These are phyloP conservation scores for Microtus pennsylvanicus DNA, from an alignment of 2,113 vertebrate species.

Conservation along the genomic window DNA sequence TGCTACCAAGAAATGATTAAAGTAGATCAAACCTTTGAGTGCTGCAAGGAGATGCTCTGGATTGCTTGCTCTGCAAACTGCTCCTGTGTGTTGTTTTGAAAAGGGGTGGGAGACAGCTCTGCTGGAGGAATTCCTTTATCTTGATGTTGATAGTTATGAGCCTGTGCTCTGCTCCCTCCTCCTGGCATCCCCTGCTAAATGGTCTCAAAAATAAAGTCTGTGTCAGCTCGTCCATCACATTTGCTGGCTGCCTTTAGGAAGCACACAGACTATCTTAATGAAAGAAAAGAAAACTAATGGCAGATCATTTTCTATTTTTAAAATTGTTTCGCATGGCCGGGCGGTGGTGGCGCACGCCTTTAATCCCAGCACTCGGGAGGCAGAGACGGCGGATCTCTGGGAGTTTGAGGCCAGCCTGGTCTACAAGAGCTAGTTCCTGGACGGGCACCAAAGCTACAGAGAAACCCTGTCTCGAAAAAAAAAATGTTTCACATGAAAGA, in stretches of 20 bases:
- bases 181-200: not conserved
- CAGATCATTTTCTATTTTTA: not conserved
- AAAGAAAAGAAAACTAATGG: not conserved
- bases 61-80: not conserved
- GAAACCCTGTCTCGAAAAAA: too few relatives aligned
- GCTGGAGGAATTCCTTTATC: not conserved
- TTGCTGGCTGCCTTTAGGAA: constrained; percentile 11
- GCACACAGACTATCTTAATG: not conserved
- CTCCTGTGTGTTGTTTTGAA: not conserved
- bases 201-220: not conserved
- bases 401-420: too few relatives aligned
- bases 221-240: not conserved
- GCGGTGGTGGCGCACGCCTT: too few relatives aligned
- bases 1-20: constrained; percentile 18
- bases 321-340: not conserved
- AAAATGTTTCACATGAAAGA: not conserved
- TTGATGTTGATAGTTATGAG: not conserved
- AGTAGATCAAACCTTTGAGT: not conserved
- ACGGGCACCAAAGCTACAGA: too few relatives aligned
- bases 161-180: not conserved
- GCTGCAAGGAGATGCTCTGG: not conserved
- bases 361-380: too few relatives aligned
- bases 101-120: not conserved
- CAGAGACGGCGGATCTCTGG: too few relatives aligned
- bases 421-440: too few relatives aligned